A percentile compares a stretch with the other conserved stretches of the same genome.
Conservation (phyloP, 2,113 vertebrate species). For the Melanerpes aurifrons region DNA sequence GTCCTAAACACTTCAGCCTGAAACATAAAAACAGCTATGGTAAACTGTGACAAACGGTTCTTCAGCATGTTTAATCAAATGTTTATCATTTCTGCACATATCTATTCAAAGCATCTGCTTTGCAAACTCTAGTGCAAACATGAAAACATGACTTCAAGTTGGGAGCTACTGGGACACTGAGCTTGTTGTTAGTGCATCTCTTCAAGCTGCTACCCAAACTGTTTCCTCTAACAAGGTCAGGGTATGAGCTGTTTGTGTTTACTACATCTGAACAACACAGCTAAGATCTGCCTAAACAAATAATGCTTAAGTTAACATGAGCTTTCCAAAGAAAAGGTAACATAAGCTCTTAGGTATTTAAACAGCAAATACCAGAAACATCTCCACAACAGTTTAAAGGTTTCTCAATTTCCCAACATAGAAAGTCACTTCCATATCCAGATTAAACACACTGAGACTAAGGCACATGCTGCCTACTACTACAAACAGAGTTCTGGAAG, state of each 20-base stretch:
- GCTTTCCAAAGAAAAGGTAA: slow-evolving; percentile 5
- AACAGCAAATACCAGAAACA: not conserved
- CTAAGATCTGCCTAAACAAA: not conserved
- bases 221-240: not conserved
- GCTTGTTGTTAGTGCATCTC: not conserved
- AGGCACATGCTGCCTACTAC: not conserved
- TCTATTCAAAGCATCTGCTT: not conserved
- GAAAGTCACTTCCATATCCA: not conserved
- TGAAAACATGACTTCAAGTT: not conserved
- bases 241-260: not conserved
- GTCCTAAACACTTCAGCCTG: not conserved
- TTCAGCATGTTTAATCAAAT: not conserved
- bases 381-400: not conserved
- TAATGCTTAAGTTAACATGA: not conserved
- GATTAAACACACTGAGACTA: not conserved
- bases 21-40: not conserved
- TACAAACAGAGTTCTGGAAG: not conserved
- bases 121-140: not conserved
- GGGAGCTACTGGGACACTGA: not conserved
- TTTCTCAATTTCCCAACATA: not conserved
- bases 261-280: not conserved
- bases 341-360: not conserved
- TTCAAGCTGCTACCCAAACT: not conserved
- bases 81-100: not conserved
- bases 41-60: not conserved